Evolutionary conservation across 2,797 vertebrate species (phyloP).

Genomic region (Balearica regulorum): DNA sequence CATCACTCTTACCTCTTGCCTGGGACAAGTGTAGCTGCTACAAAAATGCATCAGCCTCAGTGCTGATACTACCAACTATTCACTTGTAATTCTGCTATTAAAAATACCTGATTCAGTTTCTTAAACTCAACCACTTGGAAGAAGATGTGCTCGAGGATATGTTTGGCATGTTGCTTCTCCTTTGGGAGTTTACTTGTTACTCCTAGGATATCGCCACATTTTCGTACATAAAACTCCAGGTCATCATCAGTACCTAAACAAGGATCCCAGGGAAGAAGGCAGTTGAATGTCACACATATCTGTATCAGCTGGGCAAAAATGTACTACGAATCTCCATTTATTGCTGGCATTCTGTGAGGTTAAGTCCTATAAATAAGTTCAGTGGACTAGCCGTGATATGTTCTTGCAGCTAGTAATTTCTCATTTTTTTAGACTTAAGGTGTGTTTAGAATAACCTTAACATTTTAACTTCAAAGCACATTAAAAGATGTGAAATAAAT

Average conservation of each 20-base stretch:
- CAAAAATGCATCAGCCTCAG: neutral
- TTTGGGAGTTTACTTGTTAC: slow-evolving; percentile 88
- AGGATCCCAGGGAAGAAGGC: neutral
- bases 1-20: neutral
- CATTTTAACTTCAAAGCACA: neutral
- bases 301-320: neutral
- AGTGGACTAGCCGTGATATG: neutral
- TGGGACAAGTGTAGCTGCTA: neutral
- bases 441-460: neutral
- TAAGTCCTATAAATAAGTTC: neutral
- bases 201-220: slow-evolving; percentile 93
- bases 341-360: neutral
- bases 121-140: slow-evolving; percentile 98
- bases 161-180: slow-evolving; percentile 89
- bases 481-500: neutral
- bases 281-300: neutral
- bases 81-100: neutral
- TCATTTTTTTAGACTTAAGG: neutral
- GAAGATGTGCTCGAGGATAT: slow-evolving; percentile 93
- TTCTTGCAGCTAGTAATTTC: neutral
- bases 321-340: neutral
- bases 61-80: neutral
- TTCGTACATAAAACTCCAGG: slow-evolving; percentile 92
- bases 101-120: slow-evolving; percentile 91
- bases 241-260: slow-evolving; percentile 90